Percentiles rank a stretch among this genome's conserved stretches.
Evolutionary conservation across 1,140 invertebrate species (phyloP).

Genomic region (Diorhabda elongata): DNA sequence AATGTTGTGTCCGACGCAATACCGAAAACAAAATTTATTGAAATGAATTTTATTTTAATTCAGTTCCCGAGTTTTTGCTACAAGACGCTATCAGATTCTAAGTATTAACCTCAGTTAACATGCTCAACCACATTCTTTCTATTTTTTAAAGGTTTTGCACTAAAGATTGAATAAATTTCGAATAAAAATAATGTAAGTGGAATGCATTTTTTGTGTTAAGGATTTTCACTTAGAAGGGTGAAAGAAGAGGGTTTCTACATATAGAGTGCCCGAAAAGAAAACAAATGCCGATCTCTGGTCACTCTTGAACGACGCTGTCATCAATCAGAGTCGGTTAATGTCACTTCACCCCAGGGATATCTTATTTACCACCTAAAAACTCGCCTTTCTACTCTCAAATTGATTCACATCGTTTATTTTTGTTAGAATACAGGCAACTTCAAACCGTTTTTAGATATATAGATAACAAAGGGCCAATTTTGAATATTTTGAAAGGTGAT

Average conservation of each 20-base stretch:
- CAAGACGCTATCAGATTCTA: too few species aligned
- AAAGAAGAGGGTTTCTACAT: conserved; percentile 6
- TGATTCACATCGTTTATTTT: conserved; percentile 6
- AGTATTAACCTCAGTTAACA: too few species aligned
- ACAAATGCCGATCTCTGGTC: conserved; percentile 13
- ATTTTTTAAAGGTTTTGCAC: too few species aligned
- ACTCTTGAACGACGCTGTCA: conserved; percentile 7
- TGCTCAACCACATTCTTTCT: too few species aligned
- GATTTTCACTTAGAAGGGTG: not conserved
- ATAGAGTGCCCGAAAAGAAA: conserved; percentile 13
- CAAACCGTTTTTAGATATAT: too few species aligned
- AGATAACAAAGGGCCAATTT: too few species aligned
- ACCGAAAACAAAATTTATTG: too few species aligned
- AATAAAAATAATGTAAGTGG: conserved; percentile 4
- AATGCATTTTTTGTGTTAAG: conserved; percentile 15
- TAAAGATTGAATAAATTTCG: not conserved
- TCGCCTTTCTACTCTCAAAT: not conserved
- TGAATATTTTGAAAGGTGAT: too few species aligned
- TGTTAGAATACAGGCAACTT: not conserved
- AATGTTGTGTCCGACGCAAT: too few species aligned
- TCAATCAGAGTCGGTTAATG: conserved; percentile 14
- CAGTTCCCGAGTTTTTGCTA: too few species aligned
- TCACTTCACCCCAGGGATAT: conserved; percentile 4
- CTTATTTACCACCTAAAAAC: conserved; percentile 7
- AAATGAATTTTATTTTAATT: too few species aligned